Base-by-base conservation (phyloP, 2,113 vertebrate species). In the Paedocypris sp. region DNA sequence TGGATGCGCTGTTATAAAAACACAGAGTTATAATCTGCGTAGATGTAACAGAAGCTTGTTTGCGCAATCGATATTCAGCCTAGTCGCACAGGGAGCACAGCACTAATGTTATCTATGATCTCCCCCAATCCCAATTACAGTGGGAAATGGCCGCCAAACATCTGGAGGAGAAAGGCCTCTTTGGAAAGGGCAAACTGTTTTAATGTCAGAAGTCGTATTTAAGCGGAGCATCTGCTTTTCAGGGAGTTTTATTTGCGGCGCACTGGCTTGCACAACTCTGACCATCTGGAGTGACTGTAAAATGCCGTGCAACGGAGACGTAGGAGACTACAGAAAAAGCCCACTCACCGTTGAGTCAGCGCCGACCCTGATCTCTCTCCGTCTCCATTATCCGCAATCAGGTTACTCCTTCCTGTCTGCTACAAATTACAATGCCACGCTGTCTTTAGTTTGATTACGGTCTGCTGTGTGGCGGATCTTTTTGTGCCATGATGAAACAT, bases 211-310 rank as follows among this genome's bases (percentile, higher is more conserved):
- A 77, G 78, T 76, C 80, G 77, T 75, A 41, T 82, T 83, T 83
- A 84, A 83, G 79, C 83, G 75, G 75, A 78, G 80, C 83, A 84
- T 85, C 85, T 86, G 81, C 76, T 83, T 73, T 52, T 66, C 67
- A 57, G 67, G 67, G 62, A 73, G 69, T 50, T 58, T 31, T 67
- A 75, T 69, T 43, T 71, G 75, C 50, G 56, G 26, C 8, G 46
- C 61, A 68, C 70, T 71, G 67, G 51, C 64, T 60, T 71, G 41
- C 26, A 57, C 22, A 43, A 12, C 20, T 18, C 18, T 2, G 63
- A 68, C 80, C 80, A 82, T 83, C 78, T 84, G 82, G 76, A 79
- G 59, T 18, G 8, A 9, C 42, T 54, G 1, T 54, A 69, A 51
- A 29, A 23, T 38, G 10, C 61, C 23, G 29, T 38, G 28, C 48